These are phyloP conservation scores for Platycheirus albimanus DNA, from an alignment of 2,888 invertebrate species.

Conservation along the genomic window DNA sequence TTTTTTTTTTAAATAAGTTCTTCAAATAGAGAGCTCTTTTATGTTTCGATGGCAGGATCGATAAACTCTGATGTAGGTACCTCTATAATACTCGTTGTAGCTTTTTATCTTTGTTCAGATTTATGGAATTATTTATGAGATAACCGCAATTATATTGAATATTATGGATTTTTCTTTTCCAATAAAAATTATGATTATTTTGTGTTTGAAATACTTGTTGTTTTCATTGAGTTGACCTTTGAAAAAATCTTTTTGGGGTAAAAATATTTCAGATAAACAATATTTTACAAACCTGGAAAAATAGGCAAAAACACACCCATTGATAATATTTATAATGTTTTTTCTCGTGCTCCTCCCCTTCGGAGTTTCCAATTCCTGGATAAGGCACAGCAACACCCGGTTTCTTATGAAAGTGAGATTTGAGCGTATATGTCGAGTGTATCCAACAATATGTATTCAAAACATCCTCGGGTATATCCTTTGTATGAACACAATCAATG, in stretches of 20 bases:
- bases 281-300: slow-evolving; percentile 94
- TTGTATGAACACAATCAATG: slow-evolving; percentile 97
- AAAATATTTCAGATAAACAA: no score
- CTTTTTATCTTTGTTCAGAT: slow-evolving; percentile 23
- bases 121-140: slow-evolving; percentile 10
- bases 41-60: slow-evolving; percentile 26
- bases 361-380: slow-evolving; percentile 82
- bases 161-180: not conserved
- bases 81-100: not conserved
- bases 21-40: slow-evolving; percentile 40
- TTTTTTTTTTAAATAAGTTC: slow-evolving; percentile 39
- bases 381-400: no score
- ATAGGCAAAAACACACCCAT: slow-evolving; percentile 98
- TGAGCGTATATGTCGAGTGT: slow-evolving; percentile 95
- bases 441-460: slow-evolving; percentile 98
- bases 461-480: slow-evolving; percentile 95
- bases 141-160: not conserved
- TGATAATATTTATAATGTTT: slow-evolving; percentile 96
- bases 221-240: no score
- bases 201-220: no score
- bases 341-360: slow-evolving; percentile 87
- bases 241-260: no score
- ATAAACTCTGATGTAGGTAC: not conserved
- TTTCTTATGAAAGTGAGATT: slow-evolving; percentile 80
- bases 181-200: no score